These are phyloP conservation scores for Hemistola chrysoprasaria DNA, from an alignment of 2,888 invertebrate genomes.

Conservation along the genomic window DNA sequence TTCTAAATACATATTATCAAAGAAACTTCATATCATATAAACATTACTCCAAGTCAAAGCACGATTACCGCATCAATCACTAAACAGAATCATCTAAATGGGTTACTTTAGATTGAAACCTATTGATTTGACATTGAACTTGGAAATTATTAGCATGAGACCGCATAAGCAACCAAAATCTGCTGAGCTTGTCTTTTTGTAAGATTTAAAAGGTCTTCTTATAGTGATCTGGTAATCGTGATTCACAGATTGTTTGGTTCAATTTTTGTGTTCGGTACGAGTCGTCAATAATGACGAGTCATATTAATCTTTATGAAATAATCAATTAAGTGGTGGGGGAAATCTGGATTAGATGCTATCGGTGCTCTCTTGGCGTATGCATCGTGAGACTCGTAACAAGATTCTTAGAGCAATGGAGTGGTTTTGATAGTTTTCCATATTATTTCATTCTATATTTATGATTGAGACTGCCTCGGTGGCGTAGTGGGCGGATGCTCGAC, in stretches of 20 bases:
- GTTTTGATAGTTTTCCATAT: slow-evolving; percentile 51
- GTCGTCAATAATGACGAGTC: slow-evolving; percentile 71
- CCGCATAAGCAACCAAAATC: slow-evolving; percentile 35
- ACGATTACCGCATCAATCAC: slow-evolving; percentile 30
- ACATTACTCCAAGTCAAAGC: background rate
- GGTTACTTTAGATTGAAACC: slow-evolving; percentile 41
- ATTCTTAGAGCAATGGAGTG: slow-evolving; percentile 34
- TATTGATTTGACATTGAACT: slow-evolving; percentile 57
- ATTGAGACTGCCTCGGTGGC: too few relatives aligned
- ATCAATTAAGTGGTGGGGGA: slow-evolving; percentile 75
- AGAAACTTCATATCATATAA: background rate
- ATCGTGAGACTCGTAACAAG: slow-evolving; percentile 69
- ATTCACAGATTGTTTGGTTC: slow-evolving; percentile 59
- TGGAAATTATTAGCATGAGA: slow-evolving; percentile 51
- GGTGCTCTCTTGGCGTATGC: slow-evolving; percentile 70
- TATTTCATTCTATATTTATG: too few relatives aligned
- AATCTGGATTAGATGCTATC: slow-evolving; percentile 79
- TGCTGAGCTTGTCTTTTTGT: slow-evolving; percentile 28
- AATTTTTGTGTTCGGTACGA: slow-evolving; percentile 55
- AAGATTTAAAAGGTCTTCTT: slow-evolving; percentile 31
- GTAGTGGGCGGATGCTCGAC: too few relatives aligned
- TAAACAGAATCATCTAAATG: slow-evolving; percentile 18
- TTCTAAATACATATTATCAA: too few relatives aligned
- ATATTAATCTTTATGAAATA: slow-evolving; percentile 76
- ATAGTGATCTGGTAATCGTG: slow-evolving; percentile 47